Evolutionary conservation across 2,888 invertebrate species (phyloP).

Genomic region (Drosophila antonietae): DNA sequence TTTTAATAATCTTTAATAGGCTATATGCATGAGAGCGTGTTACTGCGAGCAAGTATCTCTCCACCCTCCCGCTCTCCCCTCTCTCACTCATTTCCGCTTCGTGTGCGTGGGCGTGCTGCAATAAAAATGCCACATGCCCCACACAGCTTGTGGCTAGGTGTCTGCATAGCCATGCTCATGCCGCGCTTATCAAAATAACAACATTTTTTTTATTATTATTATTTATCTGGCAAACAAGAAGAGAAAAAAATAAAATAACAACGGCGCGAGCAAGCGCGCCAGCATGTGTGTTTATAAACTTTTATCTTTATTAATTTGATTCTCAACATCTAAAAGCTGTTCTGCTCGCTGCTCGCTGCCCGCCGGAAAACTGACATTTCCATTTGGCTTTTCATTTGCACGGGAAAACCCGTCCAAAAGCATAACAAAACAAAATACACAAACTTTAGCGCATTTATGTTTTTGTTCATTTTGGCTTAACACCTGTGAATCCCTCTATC

Average conservation of each 20-base stretch:
- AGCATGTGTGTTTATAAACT: constrained; percentile 23
- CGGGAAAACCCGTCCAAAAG: constrained; percentile 7
- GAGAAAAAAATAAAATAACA: neutral
- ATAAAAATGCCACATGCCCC: constrained; percentile 54
- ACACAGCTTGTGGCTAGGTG: constrained; percentile 47
- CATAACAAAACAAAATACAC: constrained; percentile 23
- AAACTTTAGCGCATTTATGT: constrained; percentile 36
- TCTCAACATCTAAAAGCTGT: constrained; percentile 35
- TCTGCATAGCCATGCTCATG: constrained; percentile 40
- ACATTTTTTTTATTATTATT: constrained; percentile 50
- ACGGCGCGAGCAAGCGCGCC: neutral
- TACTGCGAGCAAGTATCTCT: constrained; percentile 11
- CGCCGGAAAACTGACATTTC: constrained; percentile 16
- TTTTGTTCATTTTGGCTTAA: constrained; percentile 21
- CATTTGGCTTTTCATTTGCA: constrained; percentile 32
- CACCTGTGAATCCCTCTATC: constrained; percentile 30
- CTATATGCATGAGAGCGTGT: constrained; percentile 33
- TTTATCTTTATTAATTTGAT: constrained; percentile 59
- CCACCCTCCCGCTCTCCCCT: neutral
- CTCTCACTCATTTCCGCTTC: neutral
- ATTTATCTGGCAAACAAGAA: constrained; percentile 33
- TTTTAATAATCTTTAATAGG: constrained; percentile 79
- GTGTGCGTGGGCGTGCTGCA: constrained; percentile 44
- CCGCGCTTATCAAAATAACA: constrained; percentile 57
- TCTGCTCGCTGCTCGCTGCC: neutral